Evolutionary conservation across 1,140 invertebrate species (phyloP).

Genomic region (Macrosteles quadrilineatus): DNA sequence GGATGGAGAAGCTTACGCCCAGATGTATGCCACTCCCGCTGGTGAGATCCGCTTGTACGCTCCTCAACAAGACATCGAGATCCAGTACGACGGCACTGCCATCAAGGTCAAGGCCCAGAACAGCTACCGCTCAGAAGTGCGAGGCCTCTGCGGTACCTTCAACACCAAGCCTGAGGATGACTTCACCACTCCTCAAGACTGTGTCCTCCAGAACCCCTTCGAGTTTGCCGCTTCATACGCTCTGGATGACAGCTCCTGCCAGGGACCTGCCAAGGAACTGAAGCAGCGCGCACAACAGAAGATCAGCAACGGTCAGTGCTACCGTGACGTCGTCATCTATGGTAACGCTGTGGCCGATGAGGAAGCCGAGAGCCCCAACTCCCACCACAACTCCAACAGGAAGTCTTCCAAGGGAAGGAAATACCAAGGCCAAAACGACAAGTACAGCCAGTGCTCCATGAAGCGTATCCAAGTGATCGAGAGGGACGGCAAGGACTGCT

Average conservation of each 20-base stretch:
- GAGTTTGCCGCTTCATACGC: conserved; percentile 59
- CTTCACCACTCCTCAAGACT: conserved; percentile 59
- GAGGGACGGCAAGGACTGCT: conserved; percentile 55
- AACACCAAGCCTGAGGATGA: conserved; percentile 58
- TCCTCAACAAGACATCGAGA: conserved; percentile 51
- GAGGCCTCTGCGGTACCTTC: conserved; percentile 67
- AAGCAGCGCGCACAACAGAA: conserved; percentile 42
- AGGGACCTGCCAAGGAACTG: conserved; percentile 49
- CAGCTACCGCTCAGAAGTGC: conserved; percentile 54
- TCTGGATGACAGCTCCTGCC: conserved; percentile 50
- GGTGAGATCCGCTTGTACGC: conserved; percentile 53
- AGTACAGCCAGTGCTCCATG: conserved; percentile 28
- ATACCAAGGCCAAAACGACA: conserved; percentile 24
- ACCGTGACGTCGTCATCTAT: conserved; percentile 33
- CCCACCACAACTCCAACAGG: conserved; percentile 30
- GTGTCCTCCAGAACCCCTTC: conserved; percentile 52
- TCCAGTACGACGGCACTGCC: conserved; percentile 58
- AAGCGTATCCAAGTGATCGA: conserved; percentile 15
- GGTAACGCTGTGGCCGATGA: conserved; percentile 30
- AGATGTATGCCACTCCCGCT: conserved; percentile 54
- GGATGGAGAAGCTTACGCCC: conserved; percentile 48
- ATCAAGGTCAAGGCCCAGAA: conserved; percentile 47
- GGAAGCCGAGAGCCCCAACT: neutral
- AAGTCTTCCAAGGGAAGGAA: conserved; percentile 41
- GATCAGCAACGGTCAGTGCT: conserved; percentile 51